Evolutionary conservation across 2,888 invertebrate species (phyloP), one percentile per base, ranked within the genome.

Genomic region (Spodoptera littoralis): DNA sequence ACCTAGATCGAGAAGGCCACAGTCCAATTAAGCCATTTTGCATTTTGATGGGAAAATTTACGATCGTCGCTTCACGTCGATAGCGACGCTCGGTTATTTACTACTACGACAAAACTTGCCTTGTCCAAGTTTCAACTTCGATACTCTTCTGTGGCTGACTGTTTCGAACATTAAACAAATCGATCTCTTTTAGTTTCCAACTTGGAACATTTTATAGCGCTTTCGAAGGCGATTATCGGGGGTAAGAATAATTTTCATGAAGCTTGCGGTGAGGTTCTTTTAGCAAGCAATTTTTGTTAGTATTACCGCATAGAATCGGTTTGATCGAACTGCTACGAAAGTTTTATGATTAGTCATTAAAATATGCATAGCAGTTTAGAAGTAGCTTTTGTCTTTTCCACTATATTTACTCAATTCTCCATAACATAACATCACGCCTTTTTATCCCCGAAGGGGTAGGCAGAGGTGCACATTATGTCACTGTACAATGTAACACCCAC

Each of bases 21-120:
- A 91, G 90, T 91, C 90, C 93, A 93, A 93, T 93, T 94, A 93
- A 93, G 90, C 90, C 92, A 91, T 94, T 94, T 94, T 94, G 94
- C 93, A 94, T 94, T 93, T 93, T 93, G 92, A 93, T 93, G 89
- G 91, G 86, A 84, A 91, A 93, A 93, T 94, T 93, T 92, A 93
- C 91, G 92, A 91, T 88, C 85, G 88, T 84, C 87, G 85, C 87
- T 90, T 87, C 84, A 84, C 85, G 87, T 85, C 88, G 87, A 89
- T 89, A 84, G 84, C 84, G 73, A 62, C 74, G 83, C 84, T 84
- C 86, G 90, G 90, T 90, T 91, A 92, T 90, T 89, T 87, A 85
- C 84, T 79, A 82, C 81, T 81, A 80, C 81, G 82, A 84, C 84
- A 83, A 84, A 84, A 88, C 85, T 88, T 82, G 71, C 71, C 77